Evolutionary conservation across 2,113 vertebrate genomes (phyloP).

Genomic region (Pluvialis apricaria): DNA sequence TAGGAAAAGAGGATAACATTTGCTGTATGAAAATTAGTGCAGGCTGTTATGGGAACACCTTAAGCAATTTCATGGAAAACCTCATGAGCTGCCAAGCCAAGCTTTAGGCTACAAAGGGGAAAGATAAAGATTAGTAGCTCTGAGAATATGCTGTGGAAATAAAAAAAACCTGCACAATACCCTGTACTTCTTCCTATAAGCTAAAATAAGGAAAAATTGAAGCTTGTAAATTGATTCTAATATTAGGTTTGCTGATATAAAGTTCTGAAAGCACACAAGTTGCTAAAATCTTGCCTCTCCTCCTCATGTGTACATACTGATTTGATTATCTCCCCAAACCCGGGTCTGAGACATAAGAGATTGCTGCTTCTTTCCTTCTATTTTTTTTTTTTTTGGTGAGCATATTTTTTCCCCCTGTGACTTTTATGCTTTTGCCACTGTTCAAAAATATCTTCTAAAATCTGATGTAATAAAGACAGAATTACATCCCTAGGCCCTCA

Average conservation of each 20-base stretch:
- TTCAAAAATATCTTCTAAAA: constrained; percentile 40
- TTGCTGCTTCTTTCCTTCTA: neutral
- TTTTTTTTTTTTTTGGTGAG: neutral
- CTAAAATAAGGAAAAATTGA: neutral
- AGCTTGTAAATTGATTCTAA: neutral
- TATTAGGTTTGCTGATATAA: neutral
- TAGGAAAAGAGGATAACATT: neutral
- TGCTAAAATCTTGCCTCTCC: neutral
- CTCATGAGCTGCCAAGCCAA: neutral
- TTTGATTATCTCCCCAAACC: neutral
- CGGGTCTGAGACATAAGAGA: neutral
- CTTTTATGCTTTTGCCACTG: constrained; percentile 11
- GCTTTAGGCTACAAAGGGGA: neutral
- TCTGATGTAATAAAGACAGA: constrained; percentile 44
- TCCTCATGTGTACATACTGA: neutral
- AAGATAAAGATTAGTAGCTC: neutral
- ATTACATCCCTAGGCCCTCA: constrained; percentile 31
- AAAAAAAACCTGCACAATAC: neutral
- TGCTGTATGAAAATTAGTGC: neutral
- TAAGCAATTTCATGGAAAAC: neutral
- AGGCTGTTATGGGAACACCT: neutral
- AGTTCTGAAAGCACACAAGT: neutral
- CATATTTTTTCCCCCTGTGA: neutral
- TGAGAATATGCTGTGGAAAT: neutral
- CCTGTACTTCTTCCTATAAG: neutral